Evolutionary conservation across 2,888 invertebrate species (phyloP), one percentile per base, ranked within the genome.

Genomic region (Nomada lathburiana): DNA sequence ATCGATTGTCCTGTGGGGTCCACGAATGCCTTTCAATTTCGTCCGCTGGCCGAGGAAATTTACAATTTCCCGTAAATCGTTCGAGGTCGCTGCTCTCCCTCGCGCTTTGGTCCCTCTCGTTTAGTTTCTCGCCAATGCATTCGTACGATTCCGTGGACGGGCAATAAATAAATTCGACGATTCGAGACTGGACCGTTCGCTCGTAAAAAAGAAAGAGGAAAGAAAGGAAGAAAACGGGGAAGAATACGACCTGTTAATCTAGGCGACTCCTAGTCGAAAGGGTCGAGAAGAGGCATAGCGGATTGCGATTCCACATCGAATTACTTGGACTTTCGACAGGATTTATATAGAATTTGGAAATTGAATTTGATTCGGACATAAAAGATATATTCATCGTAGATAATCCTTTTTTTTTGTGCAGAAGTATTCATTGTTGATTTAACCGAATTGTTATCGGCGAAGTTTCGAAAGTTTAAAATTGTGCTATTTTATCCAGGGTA

Each of bases 51-150:
- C 78, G 78, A 82, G 74, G 86, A 87, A 92, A 90, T 92, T 91
- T 91, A 88, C 89, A 90, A 90, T 88, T 90, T 88, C 84, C 85
- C 83, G 85, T 86, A 85, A 86, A 86, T 83, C 74, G 83, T 68
- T 75, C 55, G 75, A 77, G 72, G 76, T 71, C 67, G 55, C 55
- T 47, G 53, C 44, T 11, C 53, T 29, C 63, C 78, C 78, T 60
- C 29, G 23, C 20, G 29, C n/a, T 67, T 65, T 59, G 63, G 63
- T 65, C 60, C 44, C 50, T 74, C 52, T 63, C 11, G 18, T 29
- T 47, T 53, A 5, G n/a, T 50, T 60, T 78, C 50, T 69, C 29
- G 29, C n/a, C 50, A 10, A 11, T 52, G 44, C 67, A 59, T 76
- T 53, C 50, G n/a, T 77, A 55, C 73, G 55, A 2, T 42, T 64